Evolutionary conservation across 2,113 vertebrate genomes (phyloP).

Genomic region (Mellivora capensis): DNA sequence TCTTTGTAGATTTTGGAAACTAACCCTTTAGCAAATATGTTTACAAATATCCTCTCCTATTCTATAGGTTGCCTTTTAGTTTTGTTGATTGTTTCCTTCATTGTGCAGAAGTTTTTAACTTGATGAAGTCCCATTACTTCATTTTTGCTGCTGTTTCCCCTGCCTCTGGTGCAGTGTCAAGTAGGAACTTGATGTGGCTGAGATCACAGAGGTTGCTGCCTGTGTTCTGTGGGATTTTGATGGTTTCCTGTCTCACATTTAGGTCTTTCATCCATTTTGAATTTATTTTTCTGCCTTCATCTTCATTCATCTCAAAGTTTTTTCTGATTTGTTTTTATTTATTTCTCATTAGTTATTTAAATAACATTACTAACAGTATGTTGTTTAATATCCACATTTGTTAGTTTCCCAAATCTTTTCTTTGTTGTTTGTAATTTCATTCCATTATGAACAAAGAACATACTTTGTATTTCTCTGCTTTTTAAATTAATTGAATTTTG

Average conservation of each 20-base stretch:
- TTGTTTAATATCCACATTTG: neutral
- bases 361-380: neutral
- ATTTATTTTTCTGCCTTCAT: neutral
- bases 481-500: neutral
- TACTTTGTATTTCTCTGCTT: neutral
- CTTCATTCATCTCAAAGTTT: neutral
- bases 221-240: neutral
- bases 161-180: neutral
- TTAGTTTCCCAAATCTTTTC: neutral
- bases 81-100: neutral
- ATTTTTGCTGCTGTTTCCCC: neutral
- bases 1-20: neutral
- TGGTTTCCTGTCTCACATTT: neutral
- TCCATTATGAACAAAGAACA: neutral
- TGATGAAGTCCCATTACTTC: neutral
- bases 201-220: neutral
- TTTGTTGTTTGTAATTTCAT: neutral
- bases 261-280: neutral
- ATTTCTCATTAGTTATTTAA: neutral
- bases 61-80: neutral
- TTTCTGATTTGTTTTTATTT: neutral
- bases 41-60: neutral
- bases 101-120: neutral
- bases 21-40: neutral
- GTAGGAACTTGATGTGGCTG: neutral